Conservation (phyloP, 2,113 vertebrate genomes). For the Elanus axillaris region DNA sequence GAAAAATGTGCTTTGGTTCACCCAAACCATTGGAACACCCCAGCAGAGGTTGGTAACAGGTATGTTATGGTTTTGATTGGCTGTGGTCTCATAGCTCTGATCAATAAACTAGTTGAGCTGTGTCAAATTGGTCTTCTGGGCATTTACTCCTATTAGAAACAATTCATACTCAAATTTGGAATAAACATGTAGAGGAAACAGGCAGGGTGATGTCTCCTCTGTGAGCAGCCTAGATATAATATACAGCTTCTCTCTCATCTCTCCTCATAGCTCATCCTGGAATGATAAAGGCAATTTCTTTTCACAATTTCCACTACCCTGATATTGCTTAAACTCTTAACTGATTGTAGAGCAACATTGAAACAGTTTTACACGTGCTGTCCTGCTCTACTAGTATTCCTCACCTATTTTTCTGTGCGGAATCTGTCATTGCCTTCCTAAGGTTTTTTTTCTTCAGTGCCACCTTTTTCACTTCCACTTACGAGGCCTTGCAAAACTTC, state of each 20-base stretch:
- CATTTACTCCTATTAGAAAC: slow-evolving; percentile 14
- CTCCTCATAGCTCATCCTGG: not conserved
- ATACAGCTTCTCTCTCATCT: not conserved
- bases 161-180: not conserved
- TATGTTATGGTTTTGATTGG: not conserved
- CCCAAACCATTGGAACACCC: not conserved
- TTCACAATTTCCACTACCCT: not conserved
- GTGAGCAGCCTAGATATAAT: not conserved
- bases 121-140: slow-evolving; percentile 22
- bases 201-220: not conserved
- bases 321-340: not conserved
- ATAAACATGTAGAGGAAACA: not conserved
- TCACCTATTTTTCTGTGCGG: not conserved
- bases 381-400: not conserved
- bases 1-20: not conserved
- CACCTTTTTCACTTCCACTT: not conserved
- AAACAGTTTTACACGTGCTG: not conserved
- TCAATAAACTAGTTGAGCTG: slow-evolving; percentile 54
- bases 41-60: not conserved
- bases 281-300: not conserved
- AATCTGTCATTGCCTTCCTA: not conserved
- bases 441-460: not conserved
- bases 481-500: not conserved
- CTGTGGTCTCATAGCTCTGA: slow-evolving; percentile 5
- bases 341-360: not conserved